phyloP scores from a whole-genome alignment of 2,113 vertebrate species.

The Apteryx mantelli region DNA sequence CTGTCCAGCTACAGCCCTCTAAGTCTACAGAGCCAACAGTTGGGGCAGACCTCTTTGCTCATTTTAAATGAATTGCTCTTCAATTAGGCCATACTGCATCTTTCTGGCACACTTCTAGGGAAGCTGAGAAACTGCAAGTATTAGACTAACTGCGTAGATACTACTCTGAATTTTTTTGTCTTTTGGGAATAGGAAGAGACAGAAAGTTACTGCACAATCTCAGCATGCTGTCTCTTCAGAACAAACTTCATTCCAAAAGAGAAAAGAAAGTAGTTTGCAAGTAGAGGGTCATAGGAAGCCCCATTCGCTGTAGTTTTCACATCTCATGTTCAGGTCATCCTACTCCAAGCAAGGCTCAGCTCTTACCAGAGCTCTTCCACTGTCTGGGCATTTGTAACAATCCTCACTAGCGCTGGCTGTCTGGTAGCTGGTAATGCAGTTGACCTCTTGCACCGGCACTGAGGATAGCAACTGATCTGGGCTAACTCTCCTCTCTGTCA shows the following conservation, averaged over 20 bases:
- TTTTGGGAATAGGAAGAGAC: background rate
- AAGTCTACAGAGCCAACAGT: background rate
- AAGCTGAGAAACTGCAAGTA: background rate
- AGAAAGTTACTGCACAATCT: background rate
- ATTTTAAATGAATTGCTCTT: constrained; percentile 6
- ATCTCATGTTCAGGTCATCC: background rate
- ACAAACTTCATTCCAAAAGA: background rate
- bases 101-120: background rate
- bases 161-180: accelerated
- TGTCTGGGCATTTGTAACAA: accelerated
- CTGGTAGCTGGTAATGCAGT: background rate
- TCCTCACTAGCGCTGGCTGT: accelerated
- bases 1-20: background rate
- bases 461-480: background rate
- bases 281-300: background rate
- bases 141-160: background rate
- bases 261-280: background rate
- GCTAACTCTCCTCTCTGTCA: background rate
- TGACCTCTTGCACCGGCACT: background rate
- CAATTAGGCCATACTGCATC: constrained; percentile 4
- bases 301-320: background rate
- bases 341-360: background rate
- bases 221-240: background rate
- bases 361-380: background rate
- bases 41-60: background rate